phyloP scores from a whole-genome alignment of 2,888 invertebrate genomes.

The Poecilobothrus nobilitatus region DNA sequence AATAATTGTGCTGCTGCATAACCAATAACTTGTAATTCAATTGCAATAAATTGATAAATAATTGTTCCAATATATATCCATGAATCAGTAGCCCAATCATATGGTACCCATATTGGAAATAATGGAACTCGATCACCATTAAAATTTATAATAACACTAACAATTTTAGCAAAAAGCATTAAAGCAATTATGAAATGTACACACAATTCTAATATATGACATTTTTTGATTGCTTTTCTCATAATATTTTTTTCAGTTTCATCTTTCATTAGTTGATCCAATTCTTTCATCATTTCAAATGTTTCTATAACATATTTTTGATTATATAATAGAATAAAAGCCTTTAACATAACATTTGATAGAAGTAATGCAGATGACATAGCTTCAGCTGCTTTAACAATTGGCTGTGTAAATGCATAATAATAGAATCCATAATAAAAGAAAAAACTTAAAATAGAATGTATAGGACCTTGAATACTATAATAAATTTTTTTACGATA shows the following conservation, averaged over 20 bases:
- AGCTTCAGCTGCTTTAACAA: neutral
- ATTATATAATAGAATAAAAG: neutral
- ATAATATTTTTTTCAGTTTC: neutral
- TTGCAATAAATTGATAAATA: neutral
- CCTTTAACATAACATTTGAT: neutral
- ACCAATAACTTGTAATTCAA: neutral
- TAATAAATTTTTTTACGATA: neutral
- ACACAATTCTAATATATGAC: neutral
- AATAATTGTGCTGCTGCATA: neutral
- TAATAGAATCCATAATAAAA: neutral
- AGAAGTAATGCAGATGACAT: neutral
- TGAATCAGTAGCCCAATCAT: neutral
- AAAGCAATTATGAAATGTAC: neutral
- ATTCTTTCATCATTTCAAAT: neutral
- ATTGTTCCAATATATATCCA: neutral
- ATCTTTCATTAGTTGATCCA: neutral
- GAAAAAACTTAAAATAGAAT: neutral
- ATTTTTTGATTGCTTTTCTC: neutral
- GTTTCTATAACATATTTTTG: neutral
- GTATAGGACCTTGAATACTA: neutral
- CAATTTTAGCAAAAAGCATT: neutral
- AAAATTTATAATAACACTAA: neutral
- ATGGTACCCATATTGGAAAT: conserved; percentile 1
- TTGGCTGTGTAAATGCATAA: neutral
- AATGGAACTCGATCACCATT: neutral